Evolutionary conservation across 2,113 vertebrate species (phyloP), one percentile per base, ranked within the genome.

Genomic region (Picathartes gymnocephalus): DNA sequence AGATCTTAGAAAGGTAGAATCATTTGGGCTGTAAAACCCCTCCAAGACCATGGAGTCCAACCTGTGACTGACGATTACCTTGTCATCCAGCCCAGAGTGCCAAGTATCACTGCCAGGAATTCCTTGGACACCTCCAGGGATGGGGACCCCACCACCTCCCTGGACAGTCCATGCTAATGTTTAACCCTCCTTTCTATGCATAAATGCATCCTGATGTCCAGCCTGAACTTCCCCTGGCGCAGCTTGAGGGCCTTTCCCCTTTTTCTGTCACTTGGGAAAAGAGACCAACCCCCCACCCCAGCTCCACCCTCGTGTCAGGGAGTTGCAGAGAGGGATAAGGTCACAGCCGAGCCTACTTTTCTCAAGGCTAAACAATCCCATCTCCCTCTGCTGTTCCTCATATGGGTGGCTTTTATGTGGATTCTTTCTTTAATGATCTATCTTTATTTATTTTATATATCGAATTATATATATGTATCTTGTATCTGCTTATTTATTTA

Each of bases 11-110:
- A 25, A 8, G 15, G 7, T 4, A 28, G 7, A 45, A 74, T 39
- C 6, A 18, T 30, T 66, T n/a, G 48, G 18, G 19, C 11, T 60
- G 28, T n/a, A n/a, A 81, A 58, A n/a, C 15, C 6, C 16, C 30
- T 45, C 24, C 45, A 39, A 45, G 33, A 2, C 6, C 15, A 21
- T 11, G 0, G 3, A 45, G 19, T 11, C 22, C 7, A 8, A 2
- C 4, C 19, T 24, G 16, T 51, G 27, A 4, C 13, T 0, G 0
- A 13, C 23, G 6, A 17, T 20, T 14, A 17, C 28, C 6, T n/a
- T 58, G 33, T 30, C 33, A 23, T 11, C 24, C 33, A 66, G 33
- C 11, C 19, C 23, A 51, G 13, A 20, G 19, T 37, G 16, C 31
- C 19, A 6, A 65, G 42, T 9, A 27, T 4, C 50, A 28, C 8